phyloP scores from a whole-genome alignment of 2,888 invertebrate species.

The Drosophila lacicola region DNA sequence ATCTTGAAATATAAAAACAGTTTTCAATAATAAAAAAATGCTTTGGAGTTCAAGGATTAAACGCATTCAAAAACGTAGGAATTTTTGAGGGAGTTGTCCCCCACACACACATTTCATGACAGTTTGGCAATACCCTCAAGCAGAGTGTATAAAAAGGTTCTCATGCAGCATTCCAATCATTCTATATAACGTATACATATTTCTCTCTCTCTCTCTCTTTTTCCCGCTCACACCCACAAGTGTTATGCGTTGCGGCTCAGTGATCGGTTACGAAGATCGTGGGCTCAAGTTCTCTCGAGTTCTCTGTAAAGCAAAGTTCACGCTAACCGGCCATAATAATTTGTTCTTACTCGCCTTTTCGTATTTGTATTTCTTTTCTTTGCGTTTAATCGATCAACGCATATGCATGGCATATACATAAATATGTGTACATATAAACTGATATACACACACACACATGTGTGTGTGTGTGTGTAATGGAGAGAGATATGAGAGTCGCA shows the following conservation, averaged over 20 bases:
- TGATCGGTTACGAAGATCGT: constrained; percentile 46
- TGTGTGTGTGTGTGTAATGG: constrained; percentile 8
- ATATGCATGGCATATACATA: constrained; percentile 55
- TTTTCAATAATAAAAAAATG: no score
- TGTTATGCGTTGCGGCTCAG: constrained; percentile 22
- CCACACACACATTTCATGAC: background rate
- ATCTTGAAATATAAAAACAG: no score
- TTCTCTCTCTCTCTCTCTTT: background rate
- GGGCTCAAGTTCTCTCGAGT: constrained; percentile 23
- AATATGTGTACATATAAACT: background rate
- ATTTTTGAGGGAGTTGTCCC: no score
- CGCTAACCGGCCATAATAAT: constrained; percentile 58
- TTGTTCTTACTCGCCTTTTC: constrained; percentile 49
- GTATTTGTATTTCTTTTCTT: constrained; percentile 46
- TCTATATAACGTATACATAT: constrained; percentile 8
- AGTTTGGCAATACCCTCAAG: background rate
- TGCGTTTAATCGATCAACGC: constrained; percentile 73
- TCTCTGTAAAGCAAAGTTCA: constrained; percentile 39
- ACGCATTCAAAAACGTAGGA: no score
- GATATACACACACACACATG: constrained; percentile 5
- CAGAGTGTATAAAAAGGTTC: constrained; percentile 22
- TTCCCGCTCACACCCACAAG: constrained; percentile 14
- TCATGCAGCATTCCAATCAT: constrained; percentile 44
- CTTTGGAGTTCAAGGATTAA: no score
- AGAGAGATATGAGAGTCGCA: constrained; percentile 44